Evolutionary conservation across 2,797 vertebrate species (phyloP).

Genomic region (Sarcoramphus papa): DNA sequence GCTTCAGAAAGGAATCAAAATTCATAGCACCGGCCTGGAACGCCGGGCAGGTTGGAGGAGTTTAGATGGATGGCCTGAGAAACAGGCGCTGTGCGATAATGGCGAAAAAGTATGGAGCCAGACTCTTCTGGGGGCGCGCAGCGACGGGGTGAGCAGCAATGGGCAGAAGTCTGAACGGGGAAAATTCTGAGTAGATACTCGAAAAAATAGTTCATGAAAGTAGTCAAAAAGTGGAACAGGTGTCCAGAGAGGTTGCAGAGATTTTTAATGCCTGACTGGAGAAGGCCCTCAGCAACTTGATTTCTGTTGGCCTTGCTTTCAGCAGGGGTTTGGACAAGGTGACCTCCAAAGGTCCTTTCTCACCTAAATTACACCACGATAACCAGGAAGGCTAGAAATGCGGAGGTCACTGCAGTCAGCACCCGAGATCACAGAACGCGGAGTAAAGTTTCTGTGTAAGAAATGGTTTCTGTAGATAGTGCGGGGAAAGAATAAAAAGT

Average conservation of each 20-base stretch:
- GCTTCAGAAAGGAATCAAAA: background rate
- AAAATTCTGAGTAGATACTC: background rate
- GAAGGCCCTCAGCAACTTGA: slow-evolving; percentile 16
- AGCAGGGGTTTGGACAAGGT: background rate
- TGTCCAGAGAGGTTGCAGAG: background rate
- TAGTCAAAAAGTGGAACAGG: background rate
- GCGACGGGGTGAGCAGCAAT: background rate
- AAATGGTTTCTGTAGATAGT: background rate
- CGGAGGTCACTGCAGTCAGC: background rate
- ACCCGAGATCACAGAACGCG: background rate
- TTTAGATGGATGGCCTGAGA: too few species aligned
- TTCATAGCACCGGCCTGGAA: background rate
- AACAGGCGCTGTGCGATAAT: background rate
- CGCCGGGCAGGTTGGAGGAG: fast-evolving
- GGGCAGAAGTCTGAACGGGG: background rate
- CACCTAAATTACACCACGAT: background rate
- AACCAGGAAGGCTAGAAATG: background rate
- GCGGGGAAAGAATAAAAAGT: slow-evolving; percentile 27
- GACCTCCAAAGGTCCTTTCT: background rate
- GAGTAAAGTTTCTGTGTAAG: background rate
- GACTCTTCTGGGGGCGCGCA: background rate
- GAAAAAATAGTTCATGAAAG: background rate
- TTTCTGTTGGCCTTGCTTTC: slow-evolving; percentile 19
- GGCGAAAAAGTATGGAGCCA: background rate
- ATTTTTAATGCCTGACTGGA: background rate